Evolutionary conservation across 2,888 invertebrate genomes (phyloP), one percentile per base, ranked within the genome.

Genomic region (Orthosia cruda): DNA sequence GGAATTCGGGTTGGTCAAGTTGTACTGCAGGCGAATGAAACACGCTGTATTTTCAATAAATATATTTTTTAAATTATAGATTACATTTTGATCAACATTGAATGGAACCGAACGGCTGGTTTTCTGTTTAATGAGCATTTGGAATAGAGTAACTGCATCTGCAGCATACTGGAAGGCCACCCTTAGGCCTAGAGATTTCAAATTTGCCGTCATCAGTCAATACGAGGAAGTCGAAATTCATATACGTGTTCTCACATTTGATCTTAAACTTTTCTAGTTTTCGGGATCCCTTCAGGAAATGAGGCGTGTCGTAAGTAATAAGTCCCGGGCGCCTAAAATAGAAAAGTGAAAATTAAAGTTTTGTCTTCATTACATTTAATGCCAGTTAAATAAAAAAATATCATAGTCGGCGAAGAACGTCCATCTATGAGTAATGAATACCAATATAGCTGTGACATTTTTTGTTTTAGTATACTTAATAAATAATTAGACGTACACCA

Each of bases 211-310:
- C 50, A 13, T 57, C 32, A 7, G 75, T 71, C 16, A 89, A 64
- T 1, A 89, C 89, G 11, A 86, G 59, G 61, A 88, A 89, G 2
- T 75, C 80, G 40, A 63, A 80, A 12, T 85, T 45, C n/a, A 85
- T 61, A 11, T 26, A 69, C 1, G 58, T 64, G 50, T 80, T 70
- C 4, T 50, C 63, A 57, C 89, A 89, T 65, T 77, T n/a, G 67
- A 90, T 12, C 0, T 67, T 58, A 12, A 55, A 69, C 1, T 40
- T 11, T 20, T 12, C 4, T 0, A 78, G 16, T 32, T n/a, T 55
- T 4, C 0, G 2, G 5, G 57, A 52, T 12, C 4, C 9, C 13
- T 59, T 18, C 15, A 55, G 1, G 45, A 84, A 78, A 26, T 81
- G 66, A 2, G 16, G 0, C 0, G 83, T 78, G 3, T 65, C 50